phyloP scores from a whole-genome alignment of 2,113 vertebrate genomes.

The Uria aalge region DNA sequence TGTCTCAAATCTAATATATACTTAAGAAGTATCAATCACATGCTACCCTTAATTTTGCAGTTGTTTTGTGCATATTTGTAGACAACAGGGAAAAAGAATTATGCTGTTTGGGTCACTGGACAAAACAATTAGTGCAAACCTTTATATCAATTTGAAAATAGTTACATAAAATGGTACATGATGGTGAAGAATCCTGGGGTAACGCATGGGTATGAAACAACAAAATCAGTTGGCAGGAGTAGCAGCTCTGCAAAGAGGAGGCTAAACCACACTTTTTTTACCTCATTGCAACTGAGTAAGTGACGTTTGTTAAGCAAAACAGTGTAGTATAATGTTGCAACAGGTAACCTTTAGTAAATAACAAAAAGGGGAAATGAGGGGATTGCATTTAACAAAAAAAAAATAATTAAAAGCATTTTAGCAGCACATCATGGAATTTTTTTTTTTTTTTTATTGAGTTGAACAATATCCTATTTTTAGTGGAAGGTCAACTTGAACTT shows the following conservation, averaged over 20 bases:
- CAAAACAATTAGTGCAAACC: background rate
- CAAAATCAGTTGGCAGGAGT: background rate
- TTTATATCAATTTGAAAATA: background rate
- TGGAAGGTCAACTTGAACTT: constrained; percentile 49
- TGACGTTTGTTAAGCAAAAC: background rate
- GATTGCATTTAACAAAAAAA: background rate
- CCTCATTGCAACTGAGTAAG: background rate
- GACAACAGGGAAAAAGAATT: background rate
- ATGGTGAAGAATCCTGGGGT: background rate
- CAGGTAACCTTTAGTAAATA: background rate
- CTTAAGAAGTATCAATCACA: background rate
- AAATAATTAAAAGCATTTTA: background rate
- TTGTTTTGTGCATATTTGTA: background rate
- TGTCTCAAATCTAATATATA: background rate
- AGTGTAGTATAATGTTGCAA: background rate
- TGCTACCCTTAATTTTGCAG: background rate
- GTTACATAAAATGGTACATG: rapidly evolving
- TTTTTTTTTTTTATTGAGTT: background rate
- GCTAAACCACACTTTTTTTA: background rate
- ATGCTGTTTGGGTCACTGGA: background rate
- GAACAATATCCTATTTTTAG: constrained; percentile 54
- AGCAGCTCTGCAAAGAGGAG: background rate
- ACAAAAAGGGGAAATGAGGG: background rate
- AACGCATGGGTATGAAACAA: background rate
- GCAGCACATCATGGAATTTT: background rate